Evolutionary conservation across 2,797 vertebrate genomes (phyloP).

Genomic region (Phrynocephalus vlangalii): DNA sequence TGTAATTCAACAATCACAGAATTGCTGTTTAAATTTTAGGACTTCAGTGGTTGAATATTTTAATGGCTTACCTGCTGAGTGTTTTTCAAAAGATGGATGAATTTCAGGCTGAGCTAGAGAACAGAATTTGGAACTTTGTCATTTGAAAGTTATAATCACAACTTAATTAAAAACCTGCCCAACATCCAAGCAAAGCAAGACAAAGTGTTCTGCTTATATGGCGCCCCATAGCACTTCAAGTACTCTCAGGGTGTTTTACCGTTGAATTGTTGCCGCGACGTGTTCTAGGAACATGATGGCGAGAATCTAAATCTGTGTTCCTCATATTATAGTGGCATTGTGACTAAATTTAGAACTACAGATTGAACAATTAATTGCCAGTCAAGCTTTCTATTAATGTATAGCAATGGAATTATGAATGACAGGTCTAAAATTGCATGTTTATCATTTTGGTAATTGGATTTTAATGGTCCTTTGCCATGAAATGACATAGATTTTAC

Average conservation of each 20-base stretch:
- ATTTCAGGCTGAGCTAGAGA: constrained; percentile 20
- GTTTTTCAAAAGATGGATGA: constrained; percentile 17
- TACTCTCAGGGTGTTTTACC: too few relatives aligned
- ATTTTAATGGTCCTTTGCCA: constrained; percentile 51
- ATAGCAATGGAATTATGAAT: constrained; percentile 28
- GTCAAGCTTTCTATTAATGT: constrained; percentile 25
- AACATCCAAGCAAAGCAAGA: background rate
- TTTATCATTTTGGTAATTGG: constrained; percentile 39
- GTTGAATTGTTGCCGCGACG: background rate
- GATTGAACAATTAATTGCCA: background rate
- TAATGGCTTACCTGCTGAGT: background rate
- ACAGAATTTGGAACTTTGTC: background rate
- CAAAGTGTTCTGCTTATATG: too few relatives aligned
- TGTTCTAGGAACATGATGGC: background rate
- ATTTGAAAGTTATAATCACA: constrained; percentile 37
- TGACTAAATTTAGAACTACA: constrained; percentile 14
- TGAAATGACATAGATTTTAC: constrained; percentile 18
- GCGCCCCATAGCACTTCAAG: too few relatives aligned
- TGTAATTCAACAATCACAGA: background rate
- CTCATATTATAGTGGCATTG: constrained; percentile 16
- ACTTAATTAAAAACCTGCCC: background rate
- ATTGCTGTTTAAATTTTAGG: background rate
- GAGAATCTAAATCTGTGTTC: constrained; percentile 21
- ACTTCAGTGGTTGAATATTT: constrained; percentile 28
- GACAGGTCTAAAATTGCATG: constrained; percentile 27